Base-by-base conservation (phyloP, 2,888 invertebrate species). In the Orthosia gracilis region DNA sequence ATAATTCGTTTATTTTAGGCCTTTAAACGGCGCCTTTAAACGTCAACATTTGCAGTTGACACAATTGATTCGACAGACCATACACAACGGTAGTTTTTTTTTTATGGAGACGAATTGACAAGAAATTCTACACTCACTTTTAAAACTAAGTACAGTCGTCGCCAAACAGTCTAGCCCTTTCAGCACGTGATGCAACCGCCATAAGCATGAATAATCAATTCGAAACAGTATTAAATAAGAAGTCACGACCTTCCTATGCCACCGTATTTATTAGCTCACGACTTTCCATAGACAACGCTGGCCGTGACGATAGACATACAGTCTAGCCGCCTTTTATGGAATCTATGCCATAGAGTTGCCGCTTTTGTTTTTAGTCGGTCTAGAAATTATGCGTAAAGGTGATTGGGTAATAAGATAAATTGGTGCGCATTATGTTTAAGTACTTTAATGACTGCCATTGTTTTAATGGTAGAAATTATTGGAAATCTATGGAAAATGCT, bases 131-230 rank as follows among this genome's bases (percentile, higher is more conserved):
- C n/a, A n/a, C n/a, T n/a, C 9, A 9, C 40, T 40, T 31, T 31
- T 40, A 40, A 45, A 50, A 31, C 17, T 40, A 54, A 17, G 58
- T 26, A n/a, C 18, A 50, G 2, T 73, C 15, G 59, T 11, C 59
- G 80, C 49, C 75, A 45, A 21, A 61, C 21, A 23, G 80, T 72
- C 76, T 72, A 26, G 7, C n/a, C 49, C 58, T 7, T 21, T n/a
- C 23, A 2, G 15, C 45, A 62, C 18, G 54, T 72, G 61, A 72
- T 31, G 26, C 61, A 50, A 78, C 31, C 5, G 2, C 26, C 40
- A 61, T 55, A 54, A 21, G 49, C 80, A 55, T 79, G 54, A 52
- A 80, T 80, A 80, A 66, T 55, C 64, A 74, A 81, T 78, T 66
- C 4, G 50, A 40, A 61, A 31, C 61, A 61, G 65, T 50, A 76